Evolutionary conservation across 2,888 invertebrate species (phyloP).

Genomic region (Lobophora halterata): DNA sequence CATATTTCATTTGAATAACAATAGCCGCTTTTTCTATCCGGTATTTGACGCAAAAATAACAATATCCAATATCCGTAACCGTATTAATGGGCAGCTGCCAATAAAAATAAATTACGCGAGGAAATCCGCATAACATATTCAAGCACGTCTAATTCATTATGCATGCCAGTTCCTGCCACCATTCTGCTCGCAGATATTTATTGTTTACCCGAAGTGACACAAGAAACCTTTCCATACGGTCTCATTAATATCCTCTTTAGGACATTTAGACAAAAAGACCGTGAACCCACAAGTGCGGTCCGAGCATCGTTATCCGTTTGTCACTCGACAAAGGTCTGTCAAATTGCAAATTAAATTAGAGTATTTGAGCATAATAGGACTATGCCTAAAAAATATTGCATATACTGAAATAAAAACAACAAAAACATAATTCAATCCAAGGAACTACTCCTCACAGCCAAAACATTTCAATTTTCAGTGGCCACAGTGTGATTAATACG

Average conservation of each 20-base stretch:
- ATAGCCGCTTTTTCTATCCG: constrained; percentile 60
- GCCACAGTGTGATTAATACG: no score
- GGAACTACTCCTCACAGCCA: no score
- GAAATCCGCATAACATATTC: constrained; percentile 31
- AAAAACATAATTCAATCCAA: no score
- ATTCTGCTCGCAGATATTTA: constrained; percentile 46
- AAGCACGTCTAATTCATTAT: constrained; percentile 34
- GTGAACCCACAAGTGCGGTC: constrained; percentile 43
- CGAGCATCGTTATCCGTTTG: constrained; percentile 58
- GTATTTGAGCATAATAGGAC: no score
- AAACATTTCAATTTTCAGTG: no score
- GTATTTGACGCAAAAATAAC: constrained; percentile 54
- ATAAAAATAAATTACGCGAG: constrained; percentile 31
- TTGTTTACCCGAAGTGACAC: constrained; percentile 45
- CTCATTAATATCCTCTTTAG: constrained; percentile 62
- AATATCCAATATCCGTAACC: constrained; percentile 31
- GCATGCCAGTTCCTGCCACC: constrained; percentile 36
- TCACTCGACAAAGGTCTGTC: constrained; percentile 61
- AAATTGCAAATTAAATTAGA: constrained; percentile 70
- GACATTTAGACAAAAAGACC: constrained; percentile 55
- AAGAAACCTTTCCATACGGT: constrained; percentile 48
- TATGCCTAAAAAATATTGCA: no score
- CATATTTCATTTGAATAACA: constrained; percentile 69
- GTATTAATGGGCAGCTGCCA: constrained; percentile 31
- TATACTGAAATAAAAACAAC: no score